Evolutionary conservation across 2,797 vertebrate genomes (phyloP).

Genomic region (Pseudochirops cupreus): DNA sequence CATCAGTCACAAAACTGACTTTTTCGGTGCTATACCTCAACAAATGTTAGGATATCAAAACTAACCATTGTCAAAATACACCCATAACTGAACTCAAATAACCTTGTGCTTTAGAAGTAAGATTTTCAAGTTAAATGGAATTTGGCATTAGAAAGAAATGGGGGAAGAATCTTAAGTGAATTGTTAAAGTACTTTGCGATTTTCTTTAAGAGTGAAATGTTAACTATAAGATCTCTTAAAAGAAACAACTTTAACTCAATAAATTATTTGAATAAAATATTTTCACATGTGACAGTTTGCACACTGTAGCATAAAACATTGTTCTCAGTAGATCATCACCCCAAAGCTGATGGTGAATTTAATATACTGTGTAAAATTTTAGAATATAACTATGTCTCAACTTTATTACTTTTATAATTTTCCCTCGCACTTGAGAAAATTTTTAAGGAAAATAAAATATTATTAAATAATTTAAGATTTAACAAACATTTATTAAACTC

Average conservation of each 20-base stretch:
- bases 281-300: neutral
- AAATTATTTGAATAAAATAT: conserved; percentile 10
- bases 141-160: neutral
- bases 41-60: neutral
- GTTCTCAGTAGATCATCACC: neutral
- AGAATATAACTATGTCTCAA: neutral
- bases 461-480: neutral
- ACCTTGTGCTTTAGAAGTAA: neutral
- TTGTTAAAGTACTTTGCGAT: neutral
- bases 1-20: neutral
- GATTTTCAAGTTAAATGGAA: neutral
- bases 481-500: neutral
- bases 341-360: neutral
- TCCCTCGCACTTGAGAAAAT: neutral
- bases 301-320: neutral
- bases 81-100: neutral
- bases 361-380: neutral
- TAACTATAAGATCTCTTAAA: neutral
- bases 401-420: neutral
- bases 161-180: neutral
- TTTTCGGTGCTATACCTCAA: neutral
- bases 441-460: neutral
- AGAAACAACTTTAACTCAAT: neutral
- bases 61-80: neutral
- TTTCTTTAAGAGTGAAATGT: neutral